Base-by-base conservation (phyloP, 2,888 invertebrate genomes). In the Helobdella robusta region DNA sequence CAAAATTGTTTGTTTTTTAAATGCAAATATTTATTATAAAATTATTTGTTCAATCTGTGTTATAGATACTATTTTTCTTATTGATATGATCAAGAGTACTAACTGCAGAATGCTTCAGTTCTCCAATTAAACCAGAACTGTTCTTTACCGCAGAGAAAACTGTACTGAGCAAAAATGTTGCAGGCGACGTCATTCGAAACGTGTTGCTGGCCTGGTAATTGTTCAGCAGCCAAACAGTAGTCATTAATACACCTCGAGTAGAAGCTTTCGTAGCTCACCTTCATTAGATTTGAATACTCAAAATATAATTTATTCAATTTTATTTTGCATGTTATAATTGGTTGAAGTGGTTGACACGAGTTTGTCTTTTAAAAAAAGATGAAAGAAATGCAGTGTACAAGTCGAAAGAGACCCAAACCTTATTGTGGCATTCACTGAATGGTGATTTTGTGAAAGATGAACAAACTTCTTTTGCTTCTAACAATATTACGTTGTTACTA, bases 171-270 rank as follows among this genome's bases (percentile, higher is more conserved):
- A 23, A 32, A 34, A 46, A 62, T 28, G 4, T 50, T 28, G 44
- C 62, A 62, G 35, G 34, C 62, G 11, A 44, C 46, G 8, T 62
- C 32, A 6, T n/a, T 56, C n/a, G 28, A 32, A 28, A 56, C 11
- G 32, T 30, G 30, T 5, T n/a, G n/a, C 11, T 56, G 30, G 20
- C 30, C 56, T n/a, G 56, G 56, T n/a, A 25, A 1, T 11, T 56
- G n/a, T 32, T 62, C 20, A 32, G 30, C 48, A n/a, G 25, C 46
- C 32, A 30, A 18, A 30, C 67, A 65, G 54, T 62, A 67, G 25
- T 66, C 67, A 34, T 60, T 50, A 23, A 66, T 23, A 46, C 67
- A 67, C 2, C 58, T 44, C 23, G 46, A 20, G 48, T 54, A 65
- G 62, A 60, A 67, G 44, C 30, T 46, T 11, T 62, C 46, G 46